These are phyloP conservation scores for Embiotoca jacksoni DNA, from an alignment of 2,113 vertebrate species.

Conservation along the genomic window DNA sequence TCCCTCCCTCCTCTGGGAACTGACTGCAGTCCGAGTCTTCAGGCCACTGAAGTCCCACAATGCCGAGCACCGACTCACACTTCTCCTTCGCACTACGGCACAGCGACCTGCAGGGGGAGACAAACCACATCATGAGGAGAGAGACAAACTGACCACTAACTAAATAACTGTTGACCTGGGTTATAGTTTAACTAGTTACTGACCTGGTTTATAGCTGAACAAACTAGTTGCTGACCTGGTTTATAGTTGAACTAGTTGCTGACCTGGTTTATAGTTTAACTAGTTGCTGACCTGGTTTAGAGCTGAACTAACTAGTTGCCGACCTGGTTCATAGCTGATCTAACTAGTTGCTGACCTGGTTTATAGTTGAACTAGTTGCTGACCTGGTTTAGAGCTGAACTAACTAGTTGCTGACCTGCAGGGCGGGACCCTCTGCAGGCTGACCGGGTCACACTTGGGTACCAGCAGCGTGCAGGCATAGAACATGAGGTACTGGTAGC, in stretches of 20 bases:
- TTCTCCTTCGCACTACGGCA: conserved; percentile 91
- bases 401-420: conserved; percentile 87
- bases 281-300: no score
- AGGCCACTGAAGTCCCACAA: conserved; percentile 97
- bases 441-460: conserved; percentile 92
- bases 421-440: conserved; percentile 89
- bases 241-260: no score
- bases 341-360: no score
- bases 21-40: conserved; percentile 93
- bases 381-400: no score
- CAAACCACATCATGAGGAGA: background rate
- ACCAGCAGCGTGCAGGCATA: conserved; percentile 96
- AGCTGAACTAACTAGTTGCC: no score
- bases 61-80: conserved; percentile 93
- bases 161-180: background rate
- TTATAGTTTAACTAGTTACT: no score
- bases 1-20: conserved; percentile 92
- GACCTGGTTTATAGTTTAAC: no score
- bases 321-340: no score
- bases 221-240: no score
- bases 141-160: background rate
- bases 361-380: no score
- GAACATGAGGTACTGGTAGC: conserved; percentile 98
- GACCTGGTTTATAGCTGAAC: no score
- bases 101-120: conserved; percentile 81